Conservation (phyloP, 23 tunicate genomes). For the Pegea sp. region DNA sequence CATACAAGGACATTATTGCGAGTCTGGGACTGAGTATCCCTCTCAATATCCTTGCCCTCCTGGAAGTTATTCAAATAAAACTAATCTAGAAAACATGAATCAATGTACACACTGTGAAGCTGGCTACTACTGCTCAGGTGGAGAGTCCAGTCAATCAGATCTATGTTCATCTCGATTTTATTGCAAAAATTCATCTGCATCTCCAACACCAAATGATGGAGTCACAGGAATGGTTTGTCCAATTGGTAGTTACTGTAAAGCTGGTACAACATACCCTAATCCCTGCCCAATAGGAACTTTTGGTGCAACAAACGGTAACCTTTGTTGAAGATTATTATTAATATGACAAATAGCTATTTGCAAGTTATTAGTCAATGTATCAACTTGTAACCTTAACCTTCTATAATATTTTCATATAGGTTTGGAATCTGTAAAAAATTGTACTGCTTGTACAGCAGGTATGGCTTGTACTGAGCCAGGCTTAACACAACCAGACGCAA, state of each 20-base stretch:
- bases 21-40: constrained; percentile 20
- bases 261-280: constrained; percentile 11
- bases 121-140: constrained; percentile 56
- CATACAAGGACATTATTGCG: constrained; percentile 58
- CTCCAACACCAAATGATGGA: constrained; percentile 23
- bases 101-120: constrained; percentile 46
- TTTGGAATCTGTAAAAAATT: constrained; percentile 18
- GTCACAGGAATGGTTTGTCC: constrained; percentile 52
- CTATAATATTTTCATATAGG: constrained; percentile 5
- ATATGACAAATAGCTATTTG: background rate
- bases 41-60: constrained; percentile 37
- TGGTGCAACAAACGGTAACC: constrained; percentile 40
- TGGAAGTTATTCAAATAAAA: constrained; percentile 36
- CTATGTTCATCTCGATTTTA: constrained; percentile 37
- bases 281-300: constrained; percentile 46
- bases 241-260: constrained; percentile 32
- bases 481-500: constrained; percentile 14
- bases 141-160: constrained; percentile 17
- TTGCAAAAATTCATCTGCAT: constrained; percentile 21
- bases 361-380: background rate
- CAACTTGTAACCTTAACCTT: background rate
- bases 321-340: background rate
- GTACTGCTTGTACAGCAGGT: constrained; percentile 56
- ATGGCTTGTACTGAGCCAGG: constrained; percentile 25
- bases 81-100: background rate